Percentiles rank a stretch among this genome's conserved stretches.
phyloP scores from a whole-genome alignment of 2,888 invertebrate species.

The Steinernema carpocapsae region DNA sequence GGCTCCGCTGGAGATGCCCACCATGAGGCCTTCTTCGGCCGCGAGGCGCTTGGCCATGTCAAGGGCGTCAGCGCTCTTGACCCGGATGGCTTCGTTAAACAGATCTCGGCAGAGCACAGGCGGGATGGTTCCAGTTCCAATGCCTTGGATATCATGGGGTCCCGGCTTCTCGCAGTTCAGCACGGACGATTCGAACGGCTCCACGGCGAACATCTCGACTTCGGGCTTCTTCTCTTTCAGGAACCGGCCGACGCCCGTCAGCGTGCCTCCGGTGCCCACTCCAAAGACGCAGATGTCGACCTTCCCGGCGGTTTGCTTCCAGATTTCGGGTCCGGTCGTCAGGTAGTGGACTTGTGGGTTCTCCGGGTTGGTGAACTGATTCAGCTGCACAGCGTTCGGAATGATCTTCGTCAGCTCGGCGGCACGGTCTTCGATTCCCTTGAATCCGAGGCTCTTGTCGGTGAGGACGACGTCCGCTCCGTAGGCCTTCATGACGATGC shows the following conservation, averaged over 20 bases:
- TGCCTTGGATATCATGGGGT: conserved; percentile 58
- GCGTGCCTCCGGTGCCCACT: conserved; percentile 59
- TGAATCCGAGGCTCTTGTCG: conserved; percentile 53
- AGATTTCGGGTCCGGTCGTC: conserved; percentile 68
- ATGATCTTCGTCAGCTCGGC: conserved; percentile 51
- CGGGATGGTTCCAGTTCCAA: conserved; percentile 58
- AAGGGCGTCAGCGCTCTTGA: conserved; percentile 42
- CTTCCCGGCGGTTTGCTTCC: conserved; percentile 64
- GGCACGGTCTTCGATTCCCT: conserved; percentile 54
- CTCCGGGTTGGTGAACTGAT: conserved; percentile 58
- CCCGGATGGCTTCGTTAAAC: conserved; percentile 51
- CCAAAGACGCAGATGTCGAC: conserved; percentile 61
- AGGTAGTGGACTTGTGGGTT: conserved; percentile 65
- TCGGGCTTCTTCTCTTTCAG: conserved; percentile 61
- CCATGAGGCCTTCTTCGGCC: conserved; percentile 58
- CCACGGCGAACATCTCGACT: conserved; percentile 53
- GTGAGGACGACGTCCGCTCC: conserved; percentile 56
- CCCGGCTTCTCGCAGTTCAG: conserved; percentile 55
- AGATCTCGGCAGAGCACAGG: conserved; percentile 51
- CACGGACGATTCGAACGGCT: conserved; percentile 58
- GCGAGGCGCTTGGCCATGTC: conserved; percentile 60
- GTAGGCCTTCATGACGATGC: conserved; percentile 39
- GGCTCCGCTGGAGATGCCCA: conserved; percentile 56
- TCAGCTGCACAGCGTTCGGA: conserved; percentile 53
- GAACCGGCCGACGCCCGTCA: conserved; percentile 57